phyloP scores from a whole-genome alignment of 1,140 invertebrate species.

The Phortica variegata region DNA sequence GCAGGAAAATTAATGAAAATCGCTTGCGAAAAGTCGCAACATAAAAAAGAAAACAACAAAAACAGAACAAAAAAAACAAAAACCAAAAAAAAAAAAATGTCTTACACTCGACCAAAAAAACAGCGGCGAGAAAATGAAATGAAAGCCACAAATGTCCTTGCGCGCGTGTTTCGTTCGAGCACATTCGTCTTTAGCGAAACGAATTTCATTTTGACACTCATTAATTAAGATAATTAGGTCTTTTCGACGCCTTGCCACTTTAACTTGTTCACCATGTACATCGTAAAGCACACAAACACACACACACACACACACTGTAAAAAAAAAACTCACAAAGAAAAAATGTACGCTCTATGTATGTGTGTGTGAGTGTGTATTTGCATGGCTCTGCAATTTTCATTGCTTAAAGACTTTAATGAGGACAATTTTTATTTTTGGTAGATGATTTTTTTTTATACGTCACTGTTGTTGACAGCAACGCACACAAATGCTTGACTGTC shows the following conservation, averaged over 20 bases:
- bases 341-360: too few species aligned
- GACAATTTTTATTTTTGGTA: too few species aligned
- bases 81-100: constrained; percentile 50
- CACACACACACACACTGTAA: constrained; percentile 1
- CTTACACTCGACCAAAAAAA: too few species aligned
- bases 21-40: constrained; percentile 25
- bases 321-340: constrained; percentile 1
- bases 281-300: too few species aligned
- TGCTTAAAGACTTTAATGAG: too few species aligned
- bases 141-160: constrained; percentile 48
- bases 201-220: constrained; percentile 50
- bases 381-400: too few species aligned
- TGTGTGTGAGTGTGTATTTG: too few species aligned
- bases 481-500: too few species aligned
- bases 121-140: too few species aligned
- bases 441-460: too few species aligned
- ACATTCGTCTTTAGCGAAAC: constrained; percentile 52
- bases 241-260: constrained; percentile 52
- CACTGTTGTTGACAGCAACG: too few species aligned
- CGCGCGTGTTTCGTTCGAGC: constrained; percentile 9
- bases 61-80: constrained; percentile 11
- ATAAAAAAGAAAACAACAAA: constrained; percentile 21
- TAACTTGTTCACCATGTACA: too few species aligned
- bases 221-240: constrained; percentile 55
- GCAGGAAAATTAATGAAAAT: constrained; percentile 52